A percentile compares a stretch with the other conserved stretches of the same genome.
Conservation (phyloP, 2,888 invertebrate species). For the Eilema caniola region DNA sequence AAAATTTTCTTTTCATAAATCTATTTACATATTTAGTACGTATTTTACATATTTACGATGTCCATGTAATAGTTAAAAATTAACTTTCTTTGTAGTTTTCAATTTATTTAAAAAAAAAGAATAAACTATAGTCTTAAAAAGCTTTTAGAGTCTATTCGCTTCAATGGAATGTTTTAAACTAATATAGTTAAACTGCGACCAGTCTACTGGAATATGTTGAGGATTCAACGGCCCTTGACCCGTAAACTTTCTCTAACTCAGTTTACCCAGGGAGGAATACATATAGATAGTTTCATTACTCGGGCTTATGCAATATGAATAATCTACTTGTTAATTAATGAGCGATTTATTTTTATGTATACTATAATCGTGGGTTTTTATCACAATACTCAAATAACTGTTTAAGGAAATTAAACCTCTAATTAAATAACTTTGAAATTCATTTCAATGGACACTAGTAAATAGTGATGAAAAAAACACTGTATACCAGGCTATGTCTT, state of each 20-base stretch:
- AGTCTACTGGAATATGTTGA: conserved; percentile 66
- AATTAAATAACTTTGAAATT: not conserved
- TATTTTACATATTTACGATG: no score
- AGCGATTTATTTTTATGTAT: not conserved
- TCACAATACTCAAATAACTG: not conserved
- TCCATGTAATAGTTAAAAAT: no score
- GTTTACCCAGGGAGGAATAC: conserved; percentile 64
- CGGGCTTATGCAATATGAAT: conserved; percentile 24
- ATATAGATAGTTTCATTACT: conserved; percentile 63
- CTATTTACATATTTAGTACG: no score
- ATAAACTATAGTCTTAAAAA: not conserved
- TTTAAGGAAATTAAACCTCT: not conserved
- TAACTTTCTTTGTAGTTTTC: no score
- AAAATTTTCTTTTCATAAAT: no score
- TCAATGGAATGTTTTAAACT: not conserved
- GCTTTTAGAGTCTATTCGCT: not conserved
- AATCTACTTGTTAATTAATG: not conserved
- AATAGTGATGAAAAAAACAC: not conserved
- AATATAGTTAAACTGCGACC: conserved; percentile 33
- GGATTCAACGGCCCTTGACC: conserved; percentile 71
- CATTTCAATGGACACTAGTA: not conserved
- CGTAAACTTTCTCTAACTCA: conserved; percentile 70
- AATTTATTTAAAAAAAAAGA: no score
- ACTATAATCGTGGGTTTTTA: not conserved
- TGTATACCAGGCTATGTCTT: no score